Conservation (phyloP, 2,888 invertebrate species). For the Auanema freiburgensis region DNA sequence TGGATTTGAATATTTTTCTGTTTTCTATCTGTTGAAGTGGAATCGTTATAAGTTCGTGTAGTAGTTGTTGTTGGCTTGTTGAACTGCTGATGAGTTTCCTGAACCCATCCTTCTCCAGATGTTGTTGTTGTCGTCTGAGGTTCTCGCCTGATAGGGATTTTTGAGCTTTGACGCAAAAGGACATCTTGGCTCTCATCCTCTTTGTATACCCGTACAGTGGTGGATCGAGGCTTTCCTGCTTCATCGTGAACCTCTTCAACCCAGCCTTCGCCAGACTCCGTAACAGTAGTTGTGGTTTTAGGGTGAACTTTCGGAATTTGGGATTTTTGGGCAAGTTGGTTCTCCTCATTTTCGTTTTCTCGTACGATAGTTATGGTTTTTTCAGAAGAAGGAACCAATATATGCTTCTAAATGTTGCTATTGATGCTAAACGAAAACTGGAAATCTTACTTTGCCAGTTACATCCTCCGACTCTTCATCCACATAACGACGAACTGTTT, state of each 20-base stretch:
- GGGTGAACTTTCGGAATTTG: slow-evolving; percentile 8
- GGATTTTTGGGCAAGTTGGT: background rate
- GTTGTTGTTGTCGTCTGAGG: slow-evolving; percentile 27
- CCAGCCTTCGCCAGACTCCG: slow-evolving; percentile 37
- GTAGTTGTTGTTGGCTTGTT: slow-evolving; percentile 24
- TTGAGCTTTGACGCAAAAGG: slow-evolving; percentile 12
- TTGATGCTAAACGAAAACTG: no score
- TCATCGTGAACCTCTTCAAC: slow-evolving; percentile 31
- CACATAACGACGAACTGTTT: no score
- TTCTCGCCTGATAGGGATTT: slow-evolving; percentile 27
- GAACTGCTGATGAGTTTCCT: slow-evolving; percentile 29
- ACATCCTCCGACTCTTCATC: no score
- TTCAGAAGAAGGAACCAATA: background rate
- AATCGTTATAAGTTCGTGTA: slow-evolving; percentile 16
- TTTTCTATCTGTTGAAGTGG: slow-evolving; percentile 20
- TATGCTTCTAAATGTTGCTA: no score
- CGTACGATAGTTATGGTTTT: background rate
- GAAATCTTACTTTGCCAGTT: no score
- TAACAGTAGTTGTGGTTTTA: slow-evolving; percentile 25
- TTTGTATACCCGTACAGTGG: slow-evolving; percentile 15
- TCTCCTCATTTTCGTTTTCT: background rate
- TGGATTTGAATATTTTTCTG: no score
- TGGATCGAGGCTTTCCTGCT: slow-evolving; percentile 24
- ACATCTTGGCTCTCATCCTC: slow-evolving; percentile 14
- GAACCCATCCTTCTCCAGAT: slow-evolving; percentile 37